These are phyloP conservation scores for Stramonita haemastoma DNA, from an alignment of 2,888 invertebrate species.

Conservation along the genomic window DNA sequence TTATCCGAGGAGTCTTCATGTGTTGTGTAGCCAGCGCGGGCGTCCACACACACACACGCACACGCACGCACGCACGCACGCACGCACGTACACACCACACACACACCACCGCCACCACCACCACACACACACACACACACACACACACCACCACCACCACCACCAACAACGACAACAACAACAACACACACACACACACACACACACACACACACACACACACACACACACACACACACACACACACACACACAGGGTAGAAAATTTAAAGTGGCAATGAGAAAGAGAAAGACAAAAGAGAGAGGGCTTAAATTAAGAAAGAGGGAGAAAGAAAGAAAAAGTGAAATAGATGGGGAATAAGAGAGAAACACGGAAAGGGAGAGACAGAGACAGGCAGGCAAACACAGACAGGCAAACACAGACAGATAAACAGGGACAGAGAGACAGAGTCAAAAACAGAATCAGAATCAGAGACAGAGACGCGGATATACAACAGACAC, in stretches of 20 bases:
- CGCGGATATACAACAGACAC: too few species aligned
- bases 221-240: not conserved
- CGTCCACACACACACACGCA: not conserved
- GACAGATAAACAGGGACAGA: not conserved
- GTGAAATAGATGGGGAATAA: not conserved
- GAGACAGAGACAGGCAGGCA: not conserved
- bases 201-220: not conserved
- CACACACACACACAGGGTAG: not conserved
- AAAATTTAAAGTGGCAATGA: too few species aligned
- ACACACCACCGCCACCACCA: not conserved
- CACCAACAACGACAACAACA: too few species aligned
- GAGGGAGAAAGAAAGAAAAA: too few species aligned
- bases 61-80: not conserved
- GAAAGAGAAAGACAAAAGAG: too few species aligned
- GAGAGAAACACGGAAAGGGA: not conserved
- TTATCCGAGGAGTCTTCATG: too few species aligned
- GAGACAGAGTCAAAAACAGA: not conserved
- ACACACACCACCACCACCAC: not conserved
- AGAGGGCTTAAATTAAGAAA: too few species aligned
- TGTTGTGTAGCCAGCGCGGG: too few species aligned
- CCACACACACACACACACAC: not conserved
- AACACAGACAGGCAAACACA: conserved; percentile 2
- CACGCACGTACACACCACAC: not conserved
- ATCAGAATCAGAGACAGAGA: too few species aligned
- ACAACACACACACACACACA: not conserved